Percentiles rank a stretch among this genome's conserved stretches.
Evolutionary conservation across 2,888 invertebrate genomes (phyloP).

Genomic region (Cantharis nigra): DNA sequence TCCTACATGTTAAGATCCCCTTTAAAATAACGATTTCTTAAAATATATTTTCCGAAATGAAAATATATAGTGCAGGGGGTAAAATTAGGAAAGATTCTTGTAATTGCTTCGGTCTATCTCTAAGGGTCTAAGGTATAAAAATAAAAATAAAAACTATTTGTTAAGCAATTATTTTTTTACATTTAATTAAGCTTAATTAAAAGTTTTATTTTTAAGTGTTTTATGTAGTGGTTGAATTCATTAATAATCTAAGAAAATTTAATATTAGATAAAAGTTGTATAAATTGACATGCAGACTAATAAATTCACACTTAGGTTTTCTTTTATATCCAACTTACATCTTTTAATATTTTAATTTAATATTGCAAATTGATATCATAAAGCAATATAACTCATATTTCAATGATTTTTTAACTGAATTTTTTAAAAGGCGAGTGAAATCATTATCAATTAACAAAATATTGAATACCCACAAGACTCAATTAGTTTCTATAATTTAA

Average conservation of each 20-base stretch:
- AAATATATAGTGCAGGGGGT: neutral
- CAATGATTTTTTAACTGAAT: neutral
- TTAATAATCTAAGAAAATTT: neutral
- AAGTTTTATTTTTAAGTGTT: neutral
- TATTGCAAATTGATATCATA: neutral
- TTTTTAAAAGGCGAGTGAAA: neutral
- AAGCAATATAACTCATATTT: neutral
- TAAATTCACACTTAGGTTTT: neutral
- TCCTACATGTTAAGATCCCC: neutral
- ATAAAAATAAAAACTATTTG: neutral
- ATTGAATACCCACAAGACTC: neutral
- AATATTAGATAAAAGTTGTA: neutral
- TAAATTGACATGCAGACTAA: neutral
- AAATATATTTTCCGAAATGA: neutral
- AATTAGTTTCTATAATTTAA: neutral
- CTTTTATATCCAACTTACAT: neutral
- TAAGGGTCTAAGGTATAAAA: neutral
- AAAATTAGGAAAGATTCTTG: neutral
- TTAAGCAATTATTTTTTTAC: neutral
- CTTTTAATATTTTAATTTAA: neutral
- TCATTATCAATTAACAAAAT: neutral
- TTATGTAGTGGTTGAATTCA: neutral
- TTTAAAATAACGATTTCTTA: slow-evolving; percentile 2
- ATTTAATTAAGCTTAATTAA: neutral
- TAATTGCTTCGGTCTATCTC: neutral